Conservation (phyloP, 2,888 invertebrate genomes). For the Cheilosia pagana region DNA sequence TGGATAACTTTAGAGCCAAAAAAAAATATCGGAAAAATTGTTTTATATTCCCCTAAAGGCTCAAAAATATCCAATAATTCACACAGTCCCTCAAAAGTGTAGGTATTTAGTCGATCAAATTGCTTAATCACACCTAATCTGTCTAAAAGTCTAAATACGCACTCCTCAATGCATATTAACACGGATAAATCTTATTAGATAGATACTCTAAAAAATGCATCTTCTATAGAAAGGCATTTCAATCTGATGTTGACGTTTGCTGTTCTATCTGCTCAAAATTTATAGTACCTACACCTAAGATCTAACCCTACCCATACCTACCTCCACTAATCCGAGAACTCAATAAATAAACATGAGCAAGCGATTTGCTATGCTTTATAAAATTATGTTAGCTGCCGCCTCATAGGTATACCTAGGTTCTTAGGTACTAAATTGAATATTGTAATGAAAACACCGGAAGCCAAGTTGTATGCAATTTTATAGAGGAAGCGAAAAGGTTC, state of each 20-base stretch:
- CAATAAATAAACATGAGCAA: slow-evolving; percentile 38
- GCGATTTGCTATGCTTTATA: slow-evolving; percentile 13
- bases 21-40: too few species aligned
- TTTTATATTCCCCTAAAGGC: too few species aligned
- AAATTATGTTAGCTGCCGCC: background rate
- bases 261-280: background rate
- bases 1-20: too few species aligned
- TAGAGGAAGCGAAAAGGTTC: background rate
- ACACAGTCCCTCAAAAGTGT: too few species aligned
- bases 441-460: slow-evolving; percentile 19
- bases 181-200: too few species aligned
- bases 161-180: too few species aligned
- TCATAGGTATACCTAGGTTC: background rate
- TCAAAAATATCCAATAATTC: too few species aligned
- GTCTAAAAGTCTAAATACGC: too few species aligned
- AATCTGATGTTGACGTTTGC: background rate
- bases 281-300: background rate
- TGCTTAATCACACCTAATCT: too few species aligned
- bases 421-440: background rate
- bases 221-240: too few species aligned
- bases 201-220: too few species aligned
- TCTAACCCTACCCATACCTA: background rate
- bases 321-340: slow-evolving; percentile 23
- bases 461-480: background rate
- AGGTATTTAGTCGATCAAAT: too few species aligned